Evolutionary conservation across 2,888 invertebrate genomes (phyloP).

Genomic region (Chydorus sphaericus): DNA sequence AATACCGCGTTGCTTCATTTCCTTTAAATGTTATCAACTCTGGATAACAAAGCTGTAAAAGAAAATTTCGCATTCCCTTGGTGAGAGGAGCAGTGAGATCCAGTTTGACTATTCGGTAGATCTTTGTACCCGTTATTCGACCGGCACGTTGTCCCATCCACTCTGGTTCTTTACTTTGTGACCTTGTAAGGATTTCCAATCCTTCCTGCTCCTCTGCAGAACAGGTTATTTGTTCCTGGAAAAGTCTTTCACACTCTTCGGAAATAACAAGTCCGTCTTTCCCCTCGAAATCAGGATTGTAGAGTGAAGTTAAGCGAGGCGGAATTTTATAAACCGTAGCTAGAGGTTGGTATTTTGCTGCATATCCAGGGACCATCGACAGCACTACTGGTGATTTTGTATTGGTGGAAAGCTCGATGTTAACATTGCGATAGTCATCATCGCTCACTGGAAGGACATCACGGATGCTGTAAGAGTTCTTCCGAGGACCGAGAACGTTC

Average conservation of each 20-base stretch:
- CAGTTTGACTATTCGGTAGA: neutral
- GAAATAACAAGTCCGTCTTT: neutral
- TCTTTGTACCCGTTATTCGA: neutral
- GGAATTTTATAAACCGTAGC: neutral
- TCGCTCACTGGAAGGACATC: neutral
- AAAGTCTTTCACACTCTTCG: neutral
- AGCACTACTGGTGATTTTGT: neutral
- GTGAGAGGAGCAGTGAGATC: neutral
- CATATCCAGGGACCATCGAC: neutral
- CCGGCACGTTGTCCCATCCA: neutral
- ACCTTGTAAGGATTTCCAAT: neutral
- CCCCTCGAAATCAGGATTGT: neutral
- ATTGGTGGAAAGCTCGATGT: neutral
- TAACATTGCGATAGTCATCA: neutral
- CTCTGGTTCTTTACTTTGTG: neutral
- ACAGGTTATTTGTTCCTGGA: neutral
- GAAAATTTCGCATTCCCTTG: neutral
- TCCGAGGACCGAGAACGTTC: neutral
- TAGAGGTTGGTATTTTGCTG: neutral
- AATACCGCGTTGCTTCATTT: neutral
- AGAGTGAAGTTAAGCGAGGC: neutral
- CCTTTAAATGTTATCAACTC: neutral
- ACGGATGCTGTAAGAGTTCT: neutral
- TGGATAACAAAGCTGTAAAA: neutral
- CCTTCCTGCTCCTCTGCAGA: neutral